These are phyloP conservation scores for Boulengeromyrus knoepffleri DNA, from an alignment of 2,113 vertebrate species.

Conservation along the genomic window DNA sequence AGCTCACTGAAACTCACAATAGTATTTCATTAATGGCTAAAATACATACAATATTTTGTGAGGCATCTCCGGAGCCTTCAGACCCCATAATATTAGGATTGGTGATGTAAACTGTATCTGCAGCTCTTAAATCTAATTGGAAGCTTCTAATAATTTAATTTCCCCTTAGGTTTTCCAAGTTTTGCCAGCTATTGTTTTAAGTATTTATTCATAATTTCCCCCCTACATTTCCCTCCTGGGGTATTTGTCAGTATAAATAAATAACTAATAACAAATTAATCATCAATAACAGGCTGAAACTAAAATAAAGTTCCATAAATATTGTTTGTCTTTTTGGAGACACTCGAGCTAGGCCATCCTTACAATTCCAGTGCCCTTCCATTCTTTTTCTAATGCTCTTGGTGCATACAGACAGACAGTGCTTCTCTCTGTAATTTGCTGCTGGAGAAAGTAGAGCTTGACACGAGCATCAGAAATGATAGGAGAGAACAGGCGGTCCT, in stretches of 20 bases:
- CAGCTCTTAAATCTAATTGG: neutral
- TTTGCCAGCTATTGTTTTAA: neutral
- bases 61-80: neutral
- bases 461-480: neutral
- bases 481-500: neutral
- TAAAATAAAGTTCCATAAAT: neutral
- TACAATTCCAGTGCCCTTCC: neutral
- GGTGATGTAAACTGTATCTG: neutral
- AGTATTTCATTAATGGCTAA: neutral
- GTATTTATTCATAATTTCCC: neutral
- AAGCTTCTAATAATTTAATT: neutral
- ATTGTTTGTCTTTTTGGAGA: neutral
- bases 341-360: neutral
- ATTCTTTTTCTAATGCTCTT: neutral
- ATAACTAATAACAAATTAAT: neutral
- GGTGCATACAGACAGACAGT: neutral
- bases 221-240: neutral
- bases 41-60: neutral
- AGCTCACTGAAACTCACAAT: neutral
- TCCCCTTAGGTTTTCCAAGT: neutral
- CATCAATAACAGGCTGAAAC: neutral
- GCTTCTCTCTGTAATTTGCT: neutral
- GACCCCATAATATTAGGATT: neutral
- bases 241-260: neutral
- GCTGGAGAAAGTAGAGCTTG: slow-evolving; percentile 1